These are phyloP conservation scores for Leptestheria dahalacensis DNA, from an alignment of 1,140 invertebrate genomes.

Conservation along the genomic window DNA sequence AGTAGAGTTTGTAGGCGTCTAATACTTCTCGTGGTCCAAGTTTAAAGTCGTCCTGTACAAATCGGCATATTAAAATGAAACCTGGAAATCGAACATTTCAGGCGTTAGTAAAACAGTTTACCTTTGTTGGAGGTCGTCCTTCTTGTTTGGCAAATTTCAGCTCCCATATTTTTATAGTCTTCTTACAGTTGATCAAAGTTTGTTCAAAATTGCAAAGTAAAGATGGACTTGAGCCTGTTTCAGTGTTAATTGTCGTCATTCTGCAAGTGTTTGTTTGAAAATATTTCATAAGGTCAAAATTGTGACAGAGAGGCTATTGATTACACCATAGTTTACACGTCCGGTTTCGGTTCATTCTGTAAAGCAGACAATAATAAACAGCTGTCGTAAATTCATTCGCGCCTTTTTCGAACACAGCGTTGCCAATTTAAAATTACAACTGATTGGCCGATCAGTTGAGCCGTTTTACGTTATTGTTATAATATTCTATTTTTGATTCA, in stretches of 20 bases:
- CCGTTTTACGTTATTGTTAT: neutral
- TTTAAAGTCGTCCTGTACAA: conserved; percentile 52
- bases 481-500: neutral
- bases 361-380: neutral
- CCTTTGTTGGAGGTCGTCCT: conserved; percentile 7
- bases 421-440: neutral
- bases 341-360: too few species aligned
- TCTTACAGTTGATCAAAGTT: conserved; percentile 6
- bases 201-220: neutral
- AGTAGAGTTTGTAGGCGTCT: conserved; percentile 64
- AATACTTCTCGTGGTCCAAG: conserved; percentile 49
- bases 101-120: neutral
- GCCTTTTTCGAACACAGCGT: neutral
- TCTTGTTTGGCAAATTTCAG: conserved; percentile 10
- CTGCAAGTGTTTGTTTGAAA: neutral
- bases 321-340: neutral
- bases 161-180: conserved; percentile 9
- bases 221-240: neutral
- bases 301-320: neutral
- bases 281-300: neutral
- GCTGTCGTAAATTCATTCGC: neutral
- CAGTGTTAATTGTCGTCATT: neutral
- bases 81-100: neutral
- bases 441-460: too few species aligned
- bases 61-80: conserved; percentile 15